Conservation (phyloP, 2,797 vertebrate genomes). For the Anableps anableps region DNA sequence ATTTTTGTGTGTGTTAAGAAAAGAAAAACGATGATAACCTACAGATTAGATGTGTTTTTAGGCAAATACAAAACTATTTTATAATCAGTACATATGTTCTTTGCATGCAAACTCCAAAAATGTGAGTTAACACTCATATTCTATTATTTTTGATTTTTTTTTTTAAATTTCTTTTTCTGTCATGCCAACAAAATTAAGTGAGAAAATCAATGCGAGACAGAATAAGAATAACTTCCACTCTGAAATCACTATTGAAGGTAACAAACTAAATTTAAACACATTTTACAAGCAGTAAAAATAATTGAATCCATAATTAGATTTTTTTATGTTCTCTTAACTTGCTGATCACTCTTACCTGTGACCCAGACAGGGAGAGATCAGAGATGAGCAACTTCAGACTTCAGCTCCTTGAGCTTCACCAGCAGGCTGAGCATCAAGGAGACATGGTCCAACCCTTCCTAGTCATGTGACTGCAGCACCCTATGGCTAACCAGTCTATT, state of each 20-base stretch:
- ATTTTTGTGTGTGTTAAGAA: not conserved
- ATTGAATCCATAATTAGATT: not conserved
- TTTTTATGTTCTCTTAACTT: not conserved
- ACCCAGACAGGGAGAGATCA: slow-evolving; percentile 48
- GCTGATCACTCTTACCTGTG: slow-evolving; percentile 67
- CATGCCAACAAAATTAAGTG: not conserved
- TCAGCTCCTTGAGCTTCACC: slow-evolving; percentile 59
- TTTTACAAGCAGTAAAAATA: not conserved
- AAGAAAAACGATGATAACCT: too few species aligned
- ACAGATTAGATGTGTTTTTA: not conserved
- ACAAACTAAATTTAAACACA: not conserved
- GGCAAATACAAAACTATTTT: not conserved
- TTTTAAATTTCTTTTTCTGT: not conserved
- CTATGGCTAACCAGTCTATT: slow-evolving; percentile 78
- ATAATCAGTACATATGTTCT: not conserved
- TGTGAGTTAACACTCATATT: not conserved
- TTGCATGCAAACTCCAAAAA: not conserved
- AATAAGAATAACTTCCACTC: not conserved
- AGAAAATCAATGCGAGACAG: not conserved
- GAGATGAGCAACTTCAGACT: slow-evolving; percentile 36
- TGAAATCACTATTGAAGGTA: not conserved
- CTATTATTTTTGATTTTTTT: not conserved
- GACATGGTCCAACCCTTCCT: slow-evolving; percentile 71
- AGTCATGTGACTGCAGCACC: slow-evolving; percentile 76
- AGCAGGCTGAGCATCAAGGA: slow-evolving; percentile 70